phyloP scores from a whole-genome alignment of 2,113 vertebrate genomes.

The Catharus minimus region DNA sequence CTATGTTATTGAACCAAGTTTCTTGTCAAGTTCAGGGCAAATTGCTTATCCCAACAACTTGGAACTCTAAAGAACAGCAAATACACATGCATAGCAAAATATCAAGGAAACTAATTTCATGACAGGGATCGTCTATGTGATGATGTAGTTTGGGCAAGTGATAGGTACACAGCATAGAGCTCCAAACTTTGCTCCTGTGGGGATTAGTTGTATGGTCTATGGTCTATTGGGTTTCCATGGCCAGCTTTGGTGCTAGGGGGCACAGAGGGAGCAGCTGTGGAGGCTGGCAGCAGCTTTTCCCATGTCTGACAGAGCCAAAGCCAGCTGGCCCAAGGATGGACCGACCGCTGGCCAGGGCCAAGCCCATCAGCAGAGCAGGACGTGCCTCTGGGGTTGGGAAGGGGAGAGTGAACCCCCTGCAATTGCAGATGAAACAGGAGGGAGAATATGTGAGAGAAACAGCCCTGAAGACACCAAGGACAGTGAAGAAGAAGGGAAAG shows the following conservation, averaged over 20 bases:
- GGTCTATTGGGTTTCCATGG: neutral
- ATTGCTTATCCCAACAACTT: neutral
- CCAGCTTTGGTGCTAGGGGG: neutral
- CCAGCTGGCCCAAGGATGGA: accelerated
- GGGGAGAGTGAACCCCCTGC: neutral
- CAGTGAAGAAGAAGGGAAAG: neutral
- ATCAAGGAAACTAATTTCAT: neutral
- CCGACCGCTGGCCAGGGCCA: accelerated
- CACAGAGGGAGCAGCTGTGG: neutral
- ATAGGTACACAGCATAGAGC: neutral
- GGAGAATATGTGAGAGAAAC: neutral
- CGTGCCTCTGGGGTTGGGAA: neutral
- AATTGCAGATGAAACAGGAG: neutral
- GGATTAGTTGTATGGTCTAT: neutral
- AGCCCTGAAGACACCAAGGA: neutral
- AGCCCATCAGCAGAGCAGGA: neutral
- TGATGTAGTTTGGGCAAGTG: neutral
- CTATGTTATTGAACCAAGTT: neutral
- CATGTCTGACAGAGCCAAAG: neutral
- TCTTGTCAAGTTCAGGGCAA: neutral
- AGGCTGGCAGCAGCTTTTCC: neutral
- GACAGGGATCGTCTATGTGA: neutral
- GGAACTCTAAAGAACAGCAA: neutral
- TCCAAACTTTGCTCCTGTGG: neutral
- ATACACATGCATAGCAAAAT: neutral